phyloP scores from a whole-genome alignment of 2,888 invertebrate genomes.

The Ophion ventricosus region DNA sequence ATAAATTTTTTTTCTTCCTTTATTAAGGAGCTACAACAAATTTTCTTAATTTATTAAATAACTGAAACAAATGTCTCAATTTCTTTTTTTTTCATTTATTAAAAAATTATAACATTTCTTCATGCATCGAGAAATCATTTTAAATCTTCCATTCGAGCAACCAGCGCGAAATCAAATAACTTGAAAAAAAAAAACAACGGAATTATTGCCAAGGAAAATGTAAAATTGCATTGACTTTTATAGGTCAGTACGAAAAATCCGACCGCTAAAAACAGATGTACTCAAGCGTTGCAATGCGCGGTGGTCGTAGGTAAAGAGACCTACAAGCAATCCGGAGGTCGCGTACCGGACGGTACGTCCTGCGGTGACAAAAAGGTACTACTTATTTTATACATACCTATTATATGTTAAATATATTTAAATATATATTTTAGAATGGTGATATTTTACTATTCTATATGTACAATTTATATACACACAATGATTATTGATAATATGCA shows the following conservation, averaged over 20 bases:
- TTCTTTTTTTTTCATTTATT: neutral
- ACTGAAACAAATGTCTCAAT: neutral
- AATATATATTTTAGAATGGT: neutral
- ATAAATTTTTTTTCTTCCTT: neutral
- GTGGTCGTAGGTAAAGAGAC: neutral
- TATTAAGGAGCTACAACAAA: neutral
- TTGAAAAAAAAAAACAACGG: neutral
- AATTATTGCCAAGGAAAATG: neutral
- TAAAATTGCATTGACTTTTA: neutral
- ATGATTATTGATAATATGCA: neutral
- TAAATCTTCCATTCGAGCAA: neutral
- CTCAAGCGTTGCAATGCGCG: slow-evolving; percentile 16
- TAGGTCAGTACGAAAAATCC: slow-evolving; percentile 18
- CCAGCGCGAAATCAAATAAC: no score
- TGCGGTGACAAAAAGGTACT: slow-evolving; percentile 23
- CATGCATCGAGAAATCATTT: neutral
- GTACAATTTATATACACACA: neutral
- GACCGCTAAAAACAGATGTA: neutral
- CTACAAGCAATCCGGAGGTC: slow-evolving; percentile 20
- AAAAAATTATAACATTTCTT: neutral
- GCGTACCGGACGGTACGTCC: slow-evolving; percentile 17
- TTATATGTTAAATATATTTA: no score
- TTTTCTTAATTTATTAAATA: neutral
- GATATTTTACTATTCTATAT: no score
- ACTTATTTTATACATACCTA: neutral